Evolutionary conservation across 2,888 invertebrate genomes (phyloP), one percentile per base, ranked within the genome.

Genomic region (Dolichopus griseipennis): DNA sequence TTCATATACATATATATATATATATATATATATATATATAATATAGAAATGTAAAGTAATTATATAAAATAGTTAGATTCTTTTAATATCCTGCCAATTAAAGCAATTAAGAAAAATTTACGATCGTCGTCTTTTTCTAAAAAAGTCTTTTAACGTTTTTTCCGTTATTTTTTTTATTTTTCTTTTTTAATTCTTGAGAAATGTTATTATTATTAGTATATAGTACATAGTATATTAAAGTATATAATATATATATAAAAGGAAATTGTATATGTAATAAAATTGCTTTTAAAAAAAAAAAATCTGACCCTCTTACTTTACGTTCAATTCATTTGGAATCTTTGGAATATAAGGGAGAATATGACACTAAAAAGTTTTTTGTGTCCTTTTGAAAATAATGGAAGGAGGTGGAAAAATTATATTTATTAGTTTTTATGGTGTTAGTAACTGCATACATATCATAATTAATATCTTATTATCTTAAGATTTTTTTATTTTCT

Each of bases 71-170:
- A 52, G 52, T 52, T 52, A 52, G 52, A 52, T n/a, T 52, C 52
- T 52, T 52, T n/a, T 52, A 52, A 52, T 52, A 52, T 52, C 52
- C 52, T 52, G 52, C 52, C 52, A 52, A 52, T 52, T 52, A 52
- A 52, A 52, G 52, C 52, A 52, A 52, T 52, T 52, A 52, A 52
- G 52, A 52, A 18, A 52, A 52, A 52, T 52, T 52, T 52, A 52
- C 52, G 52, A 52, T 12, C 52, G 18, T 52, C 52, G 52, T 52
- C 52, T 52, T 18, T 52, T 18, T 9, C 12, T 52, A 52, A 52
- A 52, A 52, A 52, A 52, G 52, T 52, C 52, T 15, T 52, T 52
- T 52, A 52, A 52, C n/a, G n/a, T 52, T 52, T 41, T n/a, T 52
- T 52, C n/a, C 5, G 52, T 52, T 52, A 6, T 41, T n/a, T n/a